phyloP scores from a whole-genome alignment of 2,888 invertebrate species.

The Imbricaverruca yamaguchii region DNA sequence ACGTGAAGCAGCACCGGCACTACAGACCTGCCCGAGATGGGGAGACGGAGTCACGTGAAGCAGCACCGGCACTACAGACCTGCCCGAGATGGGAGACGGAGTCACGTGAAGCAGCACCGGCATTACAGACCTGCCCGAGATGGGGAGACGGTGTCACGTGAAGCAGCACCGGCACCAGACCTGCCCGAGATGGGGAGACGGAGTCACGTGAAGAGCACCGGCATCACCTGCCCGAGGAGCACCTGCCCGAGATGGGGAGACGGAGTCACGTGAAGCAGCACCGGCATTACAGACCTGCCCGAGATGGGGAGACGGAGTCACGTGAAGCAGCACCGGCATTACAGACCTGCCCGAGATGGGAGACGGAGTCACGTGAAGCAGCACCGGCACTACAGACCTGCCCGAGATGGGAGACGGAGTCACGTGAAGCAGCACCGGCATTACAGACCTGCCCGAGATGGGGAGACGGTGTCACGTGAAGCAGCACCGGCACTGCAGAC shows the following conservation, averaged over 20 bases:
- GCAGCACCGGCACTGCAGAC: no score
- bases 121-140: conserved; percentile 41
- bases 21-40: conserved; percentile 39
- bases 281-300: no score
- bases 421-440: conserved; percentile 45
- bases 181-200: no score
- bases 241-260: conserved; percentile 36
- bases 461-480: not conserved
- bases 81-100: no score
- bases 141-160: not conserved
- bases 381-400: no score
- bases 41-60: not conserved
- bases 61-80: no score
- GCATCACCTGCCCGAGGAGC: no score
- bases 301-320: no score
- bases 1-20: conserved; percentile 51
- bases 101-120: conserved; percentile 44
- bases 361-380: not conserved
- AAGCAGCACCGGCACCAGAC: no score
- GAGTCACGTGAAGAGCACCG: conserved; percentile 44
- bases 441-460: conserved; percentile 40
- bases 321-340: conserved; percentile 46
- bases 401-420: no score
- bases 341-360: conserved; percentile 39
- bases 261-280: no score